phyloP scores from a whole-genome alignment of 2,113 vertebrate genomes.

The Phalacrocorax pelagicus region DNA sequence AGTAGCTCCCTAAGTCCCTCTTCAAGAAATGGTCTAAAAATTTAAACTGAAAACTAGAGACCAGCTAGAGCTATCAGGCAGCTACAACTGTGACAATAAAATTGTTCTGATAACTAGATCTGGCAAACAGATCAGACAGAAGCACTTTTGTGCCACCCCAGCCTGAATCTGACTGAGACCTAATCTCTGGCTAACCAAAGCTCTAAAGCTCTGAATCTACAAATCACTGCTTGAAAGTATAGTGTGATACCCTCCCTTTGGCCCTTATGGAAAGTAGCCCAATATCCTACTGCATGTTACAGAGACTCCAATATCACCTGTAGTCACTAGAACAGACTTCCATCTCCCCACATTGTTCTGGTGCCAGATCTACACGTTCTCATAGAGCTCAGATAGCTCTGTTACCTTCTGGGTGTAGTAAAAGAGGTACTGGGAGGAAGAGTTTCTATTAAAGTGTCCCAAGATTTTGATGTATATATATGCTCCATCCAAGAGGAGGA shows the following conservation, averaged over 20 bases:
- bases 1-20: not conserved
- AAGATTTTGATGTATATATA: not conserved
- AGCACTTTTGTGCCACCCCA: not conserved
- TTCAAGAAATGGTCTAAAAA: not conserved
- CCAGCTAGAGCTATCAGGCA: not conserved
- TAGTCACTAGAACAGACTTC: not conserved
- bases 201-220: not conserved
- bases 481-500: not conserved
- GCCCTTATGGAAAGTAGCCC: not conserved
- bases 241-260: not conserved
- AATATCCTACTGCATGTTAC: not conserved
- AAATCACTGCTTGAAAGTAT: not conserved
- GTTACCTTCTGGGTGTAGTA: not conserved
- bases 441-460: not conserved
- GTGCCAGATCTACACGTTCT: not conserved
- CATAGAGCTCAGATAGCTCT: not conserved
- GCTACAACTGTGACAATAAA: not conserved
- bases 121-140: not conserved
- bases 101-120: not conserved
- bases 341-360: not conserved
- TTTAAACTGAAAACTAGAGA: not conserved
- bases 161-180: not conserved
- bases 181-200: not conserved
- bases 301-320: not conserved
- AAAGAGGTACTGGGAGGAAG: not conserved